Conservation (phyloP, 2,888 invertebrate genomes). For the Polyploca ridens region DNA sequence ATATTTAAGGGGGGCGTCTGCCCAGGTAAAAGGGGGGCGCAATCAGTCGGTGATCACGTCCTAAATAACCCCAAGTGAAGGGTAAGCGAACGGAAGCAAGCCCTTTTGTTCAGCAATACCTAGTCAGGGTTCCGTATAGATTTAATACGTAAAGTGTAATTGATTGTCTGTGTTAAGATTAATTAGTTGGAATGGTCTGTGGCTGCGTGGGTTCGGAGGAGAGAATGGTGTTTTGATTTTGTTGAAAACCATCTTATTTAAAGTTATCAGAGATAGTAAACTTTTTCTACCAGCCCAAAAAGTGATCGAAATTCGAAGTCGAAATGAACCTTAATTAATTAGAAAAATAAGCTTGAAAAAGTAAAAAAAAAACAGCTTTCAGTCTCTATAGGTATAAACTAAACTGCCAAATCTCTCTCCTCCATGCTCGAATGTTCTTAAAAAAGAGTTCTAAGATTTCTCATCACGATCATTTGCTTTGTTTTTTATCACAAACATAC, state of each 20-base stretch:
- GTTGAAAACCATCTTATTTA: neutral
- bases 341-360: too few relatives aligned
- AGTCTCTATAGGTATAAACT: too few relatives aligned
- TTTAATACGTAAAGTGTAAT: slow-evolving; percentile 8
- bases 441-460: too few relatives aligned
- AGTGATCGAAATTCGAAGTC: too few relatives aligned
- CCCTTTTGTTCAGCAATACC: slow-evolving; percentile 50
- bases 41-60: slow-evolving; percentile 64
- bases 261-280: too few relatives aligned
- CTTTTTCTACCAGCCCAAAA: too few relatives aligned
- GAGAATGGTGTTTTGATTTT: neutral
- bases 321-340: too few relatives aligned
- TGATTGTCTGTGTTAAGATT: slow-evolving; percentile 8
- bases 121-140: neutral
- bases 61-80: slow-evolving; percentile 53
- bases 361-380: too few relatives aligned
- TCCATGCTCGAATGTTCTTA: too few relatives aligned
- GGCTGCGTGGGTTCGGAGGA: neutral
- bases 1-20: slow-evolving; percentile 44
- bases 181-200: slow-evolving; percentile 1
- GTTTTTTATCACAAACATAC: too few relatives aligned
- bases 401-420: too few relatives aligned
- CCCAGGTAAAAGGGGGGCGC: slow-evolving; percentile 31
- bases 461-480: too few relatives aligned
- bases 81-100: slow-evolving; percentile 52